These are phyloP conservation scores for Thymelicus lineola DNA, from an alignment of 2,888 invertebrate species.

Conservation along the genomic window DNA sequence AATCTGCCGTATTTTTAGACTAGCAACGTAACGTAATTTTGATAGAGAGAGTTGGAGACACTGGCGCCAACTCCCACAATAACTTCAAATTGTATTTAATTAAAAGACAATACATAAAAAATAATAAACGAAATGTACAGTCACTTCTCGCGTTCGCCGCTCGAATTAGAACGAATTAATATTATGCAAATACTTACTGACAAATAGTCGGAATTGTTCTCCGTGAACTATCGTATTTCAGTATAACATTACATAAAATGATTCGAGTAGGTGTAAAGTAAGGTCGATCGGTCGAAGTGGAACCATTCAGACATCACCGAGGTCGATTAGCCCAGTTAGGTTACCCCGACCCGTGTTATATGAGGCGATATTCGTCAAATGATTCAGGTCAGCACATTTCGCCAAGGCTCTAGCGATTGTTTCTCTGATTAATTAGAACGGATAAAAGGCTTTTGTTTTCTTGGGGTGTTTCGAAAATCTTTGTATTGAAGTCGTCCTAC, in stretches of 20 bases:
- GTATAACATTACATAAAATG: slow-evolving; percentile 11
- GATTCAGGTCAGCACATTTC: slow-evolving; percentile 28
- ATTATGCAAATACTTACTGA: no score
- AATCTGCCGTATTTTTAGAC: no score
- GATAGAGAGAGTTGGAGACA: no score
- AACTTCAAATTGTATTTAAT: no score
- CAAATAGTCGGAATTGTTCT: not conserved
- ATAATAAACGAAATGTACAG: no score
- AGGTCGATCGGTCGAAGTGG: slow-evolving; percentile 13
- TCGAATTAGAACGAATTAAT: not conserved
- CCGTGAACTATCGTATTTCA: slow-evolving; percentile 11
- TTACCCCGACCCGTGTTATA: not conserved
- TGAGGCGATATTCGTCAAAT: slow-evolving; percentile 22
- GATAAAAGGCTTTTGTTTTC: slow-evolving; percentile 6
- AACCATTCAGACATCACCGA: slow-evolving; percentile 11
- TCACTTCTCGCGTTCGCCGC: not conserved
- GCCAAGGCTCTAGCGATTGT: slow-evolving; percentile 10
- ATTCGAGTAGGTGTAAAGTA: slow-evolving; percentile 14
- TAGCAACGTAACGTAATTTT: no score
- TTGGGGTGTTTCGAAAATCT: not conserved
- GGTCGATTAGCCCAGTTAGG: not conserved
- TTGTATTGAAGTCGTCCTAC: no score
- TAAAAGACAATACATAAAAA: no score
- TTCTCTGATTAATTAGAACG: slow-evolving; percentile 1
- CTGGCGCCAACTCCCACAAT: no score